Conservation (phyloP, 2,113 vertebrate genomes). For the Emydura subglobosa region DNA sequence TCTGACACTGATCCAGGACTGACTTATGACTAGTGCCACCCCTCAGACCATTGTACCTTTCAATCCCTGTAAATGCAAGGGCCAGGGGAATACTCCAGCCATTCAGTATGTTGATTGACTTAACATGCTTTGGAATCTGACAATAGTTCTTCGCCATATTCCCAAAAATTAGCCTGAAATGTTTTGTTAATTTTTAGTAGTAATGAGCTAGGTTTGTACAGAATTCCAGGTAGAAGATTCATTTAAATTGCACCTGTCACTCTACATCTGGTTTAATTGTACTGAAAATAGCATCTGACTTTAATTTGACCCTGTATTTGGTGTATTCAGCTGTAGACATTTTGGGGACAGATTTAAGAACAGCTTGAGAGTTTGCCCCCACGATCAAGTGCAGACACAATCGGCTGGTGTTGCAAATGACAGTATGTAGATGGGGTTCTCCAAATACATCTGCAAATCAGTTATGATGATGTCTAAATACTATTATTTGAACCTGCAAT, state of each 20-base stretch:
- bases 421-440: neutral
- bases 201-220: neutral
- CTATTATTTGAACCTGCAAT: constrained; percentile 9
- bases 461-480: constrained; percentile 2
- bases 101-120: neutral
- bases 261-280: constrained; percentile 55
- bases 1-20: neutral
- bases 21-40: neutral
- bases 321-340: neutral
- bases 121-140: accelerated
- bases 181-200: neutral
- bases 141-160: accelerated
- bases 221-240: constrained; percentile 32
- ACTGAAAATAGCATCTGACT: constrained; percentile 56
- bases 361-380: constrained; percentile 43
- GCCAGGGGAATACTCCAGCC: neutral
- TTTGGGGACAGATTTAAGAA: constrained; percentile 53
- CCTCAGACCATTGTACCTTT: neutral
- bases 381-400: neutral
- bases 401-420: neutral
- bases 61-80: neutral
- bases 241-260: constrained; percentile 6
- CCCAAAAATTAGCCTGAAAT: neutral
- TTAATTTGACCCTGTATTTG: constrained; percentile 50
- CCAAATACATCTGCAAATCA: neutral